These are phyloP conservation scores for Caenorhabditis afra DNA, from an alignment of 2,888 invertebrate genomes.

Conservation along the genomic window DNA sequence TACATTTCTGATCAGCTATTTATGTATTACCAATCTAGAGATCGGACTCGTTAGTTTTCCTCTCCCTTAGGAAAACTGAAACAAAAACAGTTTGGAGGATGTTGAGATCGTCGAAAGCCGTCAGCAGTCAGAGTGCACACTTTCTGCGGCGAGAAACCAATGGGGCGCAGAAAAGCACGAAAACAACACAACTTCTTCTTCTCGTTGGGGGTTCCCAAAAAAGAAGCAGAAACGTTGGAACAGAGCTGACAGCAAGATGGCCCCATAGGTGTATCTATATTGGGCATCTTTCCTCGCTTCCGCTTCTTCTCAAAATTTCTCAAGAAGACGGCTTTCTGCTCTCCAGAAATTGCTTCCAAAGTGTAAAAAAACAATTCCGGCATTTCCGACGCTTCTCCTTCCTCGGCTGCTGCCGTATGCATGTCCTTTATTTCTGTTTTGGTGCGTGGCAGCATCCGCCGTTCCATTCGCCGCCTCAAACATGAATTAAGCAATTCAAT, in stretches of 20 bases:
- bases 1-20: slow-evolving; percentile 19
- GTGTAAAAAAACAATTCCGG: slow-evolving; percentile 43
- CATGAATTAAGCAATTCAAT: slow-evolving; percentile 55
- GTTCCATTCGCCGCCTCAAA: slow-evolving; percentile 39
- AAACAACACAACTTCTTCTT: slow-evolving; percentile 32
- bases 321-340: background rate
- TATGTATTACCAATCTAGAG: background rate
- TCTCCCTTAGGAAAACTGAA: background rate
- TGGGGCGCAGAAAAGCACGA: slow-evolving; percentile 34
- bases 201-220: background rate
- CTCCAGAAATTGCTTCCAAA: slow-evolving; percentile 6
- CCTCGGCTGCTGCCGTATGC: slow-evolving; percentile 10
- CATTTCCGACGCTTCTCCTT: slow-evolving; percentile 5
- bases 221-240: background rate
- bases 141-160: slow-evolving; percentile 23
- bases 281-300: slow-evolving; percentile 7
- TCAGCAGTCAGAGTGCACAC: slow-evolving; percentile 13
- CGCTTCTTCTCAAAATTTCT: slow-evolving; percentile 10
- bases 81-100: too few relatives aligned
- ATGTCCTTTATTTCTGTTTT: slow-evolving; percentile 42
- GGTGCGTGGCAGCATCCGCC: slow-evolving; percentile 13
- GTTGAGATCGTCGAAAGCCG: background rate
- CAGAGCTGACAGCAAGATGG: background rate
- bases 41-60: background rate
- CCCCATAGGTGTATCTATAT: slow-evolving; percentile 7